Evolutionary conservation across 1,140 invertebrate genomes (phyloP).

Genomic region (Zophobas morio): DNA sequence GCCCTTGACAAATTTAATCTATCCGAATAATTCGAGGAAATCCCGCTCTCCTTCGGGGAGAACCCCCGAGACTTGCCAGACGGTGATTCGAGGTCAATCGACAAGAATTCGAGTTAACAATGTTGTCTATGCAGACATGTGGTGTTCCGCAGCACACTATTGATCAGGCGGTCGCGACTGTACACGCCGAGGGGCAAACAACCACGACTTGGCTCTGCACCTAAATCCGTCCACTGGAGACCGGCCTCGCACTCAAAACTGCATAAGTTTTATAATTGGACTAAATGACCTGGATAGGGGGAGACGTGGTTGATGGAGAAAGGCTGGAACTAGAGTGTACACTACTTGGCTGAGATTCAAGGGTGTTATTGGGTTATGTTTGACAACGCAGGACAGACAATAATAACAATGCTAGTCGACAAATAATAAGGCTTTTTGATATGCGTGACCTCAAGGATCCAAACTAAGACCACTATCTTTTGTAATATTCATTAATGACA

Average conservation of each 20-base stretch:
- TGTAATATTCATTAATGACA: too few species aligned
- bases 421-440: too few species aligned
- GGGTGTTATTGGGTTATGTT: too few species aligned
- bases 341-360: too few species aligned
- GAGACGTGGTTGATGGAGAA: too few species aligned
- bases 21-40: too few species aligned
- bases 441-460: too few species aligned
- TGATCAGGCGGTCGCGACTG: constrained; percentile 49
- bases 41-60: neutral
- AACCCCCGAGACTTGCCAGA: neutral
- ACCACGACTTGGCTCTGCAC: constrained; percentile 25
- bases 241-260: neutral
- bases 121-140: constrained; percentile 52
- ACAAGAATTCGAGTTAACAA: constrained; percentile 44
- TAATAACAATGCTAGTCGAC: too few species aligned
- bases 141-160: constrained; percentile 52
- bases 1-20: too few species aligned
- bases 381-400: too few species aligned
- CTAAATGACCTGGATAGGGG: constrained; percentile 1
- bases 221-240: constrained; percentile 8
- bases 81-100: constrained; percentile 14
- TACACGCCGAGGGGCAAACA: constrained; percentile 36
- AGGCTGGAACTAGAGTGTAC: too few species aligned
- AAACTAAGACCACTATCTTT: too few species aligned
- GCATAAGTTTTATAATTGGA: constrained; percentile 9